These are phyloP conservation scores for Biston stratarius DNA, from an alignment of 2,888 invertebrate species.

Conservation along the genomic window DNA sequence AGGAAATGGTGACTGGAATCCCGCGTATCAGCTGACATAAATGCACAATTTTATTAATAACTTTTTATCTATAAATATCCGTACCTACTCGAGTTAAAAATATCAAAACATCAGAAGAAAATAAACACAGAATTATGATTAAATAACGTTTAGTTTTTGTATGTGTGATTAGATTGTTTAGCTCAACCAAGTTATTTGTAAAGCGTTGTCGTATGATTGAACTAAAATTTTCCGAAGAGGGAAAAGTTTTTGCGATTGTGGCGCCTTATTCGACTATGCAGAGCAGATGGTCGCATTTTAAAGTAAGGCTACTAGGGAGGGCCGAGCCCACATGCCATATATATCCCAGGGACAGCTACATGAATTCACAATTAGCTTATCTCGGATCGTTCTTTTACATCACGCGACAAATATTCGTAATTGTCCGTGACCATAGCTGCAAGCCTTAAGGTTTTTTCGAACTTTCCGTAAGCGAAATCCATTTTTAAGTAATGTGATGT, in stretches of 20 bases:
- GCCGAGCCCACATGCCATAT: conserved; percentile 64
- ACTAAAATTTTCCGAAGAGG: neutral
- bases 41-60: conserved; percentile 21
- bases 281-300: conserved; percentile 16
- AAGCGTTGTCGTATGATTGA: neutral
- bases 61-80: conserved; percentile 15
- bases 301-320: conserved; percentile 38
- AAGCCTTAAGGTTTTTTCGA: conserved; percentile 5
- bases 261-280: neutral
- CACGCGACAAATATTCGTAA: conserved; percentile 78
- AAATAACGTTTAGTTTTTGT: conserved; percentile 37
- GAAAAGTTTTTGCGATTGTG: neutral
- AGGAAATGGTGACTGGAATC: conserved; percentile 25
- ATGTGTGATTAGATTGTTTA: neutral
- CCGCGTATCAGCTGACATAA: conserved; percentile 27
- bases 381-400: conserved; percentile 76
- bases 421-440: conserved; percentile 40
- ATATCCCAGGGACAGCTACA: conserved; percentile 79
- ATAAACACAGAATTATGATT: conserved; percentile 32
- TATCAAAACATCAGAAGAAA: conserved; percentile 11
- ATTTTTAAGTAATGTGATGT: neutral
- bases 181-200: neutral
- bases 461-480: neutral
- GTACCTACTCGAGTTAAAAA: conserved; percentile 8
- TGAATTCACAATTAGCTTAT: conserved; percentile 83